Conservation (phyloP, 2,888 invertebrate species). For the Eristalinus aeneus region DNA sequence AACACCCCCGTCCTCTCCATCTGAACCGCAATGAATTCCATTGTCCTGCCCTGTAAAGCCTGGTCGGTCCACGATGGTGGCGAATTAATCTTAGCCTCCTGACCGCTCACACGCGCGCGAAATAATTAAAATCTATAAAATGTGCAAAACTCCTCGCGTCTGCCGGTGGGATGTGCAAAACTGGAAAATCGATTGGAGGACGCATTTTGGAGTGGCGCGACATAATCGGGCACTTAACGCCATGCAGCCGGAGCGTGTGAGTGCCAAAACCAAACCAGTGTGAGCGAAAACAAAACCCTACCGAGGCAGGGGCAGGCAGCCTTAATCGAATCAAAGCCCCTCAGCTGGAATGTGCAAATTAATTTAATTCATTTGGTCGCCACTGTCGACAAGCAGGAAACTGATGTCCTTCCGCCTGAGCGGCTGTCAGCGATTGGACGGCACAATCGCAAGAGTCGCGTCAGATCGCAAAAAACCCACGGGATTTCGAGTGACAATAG, state of each 20-base stretch:
- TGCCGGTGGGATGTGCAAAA: background rate
- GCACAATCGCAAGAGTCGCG: background rate
- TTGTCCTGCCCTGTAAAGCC: background rate
- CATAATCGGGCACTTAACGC: constrained; percentile 40
- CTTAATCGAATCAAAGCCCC: constrained; percentile 59
- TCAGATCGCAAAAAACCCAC: background rate
- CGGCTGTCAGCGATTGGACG: background rate
- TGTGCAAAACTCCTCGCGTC: background rate
- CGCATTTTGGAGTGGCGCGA: constrained; percentile 51
- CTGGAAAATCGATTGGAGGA: constrained; percentile 45
- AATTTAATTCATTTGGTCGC: constrained; percentile 43
- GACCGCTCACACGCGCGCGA: background rate
- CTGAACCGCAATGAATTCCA: constrained; percentile 17
- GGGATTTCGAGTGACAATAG: constrained; percentile 33
- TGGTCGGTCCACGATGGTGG: background rate
- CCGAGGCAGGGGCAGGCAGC: background rate
- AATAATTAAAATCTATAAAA: constrained; percentile 35
- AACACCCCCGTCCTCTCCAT: background rate
- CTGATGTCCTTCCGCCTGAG: constrained; percentile 29
- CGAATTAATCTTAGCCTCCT: constrained; percentile 34
- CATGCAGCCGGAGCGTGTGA: background rate
- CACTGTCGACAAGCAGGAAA: constrained; percentile 10
- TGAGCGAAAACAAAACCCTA: constrained; percentile 6
- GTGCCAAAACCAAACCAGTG: background rate
- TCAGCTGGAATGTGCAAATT: constrained; percentile 50